phyloP scores from a whole-genome alignment of 2,797 vertebrate genomes.

The Emydoidea blandingii region DNA sequence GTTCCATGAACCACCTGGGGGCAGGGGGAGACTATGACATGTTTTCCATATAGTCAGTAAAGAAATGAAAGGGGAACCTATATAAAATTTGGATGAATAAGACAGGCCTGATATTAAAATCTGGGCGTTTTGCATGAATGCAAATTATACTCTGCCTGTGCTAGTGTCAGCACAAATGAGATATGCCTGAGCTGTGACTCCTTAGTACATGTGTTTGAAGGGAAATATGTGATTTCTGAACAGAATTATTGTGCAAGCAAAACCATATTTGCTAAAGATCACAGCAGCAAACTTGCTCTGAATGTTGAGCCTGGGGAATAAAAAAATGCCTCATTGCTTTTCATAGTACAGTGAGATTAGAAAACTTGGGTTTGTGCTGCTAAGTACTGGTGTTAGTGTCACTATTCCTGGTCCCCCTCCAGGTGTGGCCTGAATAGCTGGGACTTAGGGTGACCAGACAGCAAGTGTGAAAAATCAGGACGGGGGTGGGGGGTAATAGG shows the following conservation, averaged over 20 bases:
- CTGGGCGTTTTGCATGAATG: constrained; percentile 32
- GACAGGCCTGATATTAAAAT: constrained; percentile 19
- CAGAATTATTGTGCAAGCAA: constrained; percentile 65
- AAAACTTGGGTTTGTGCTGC: constrained; percentile 21
- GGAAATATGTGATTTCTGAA: constrained; percentile 63
- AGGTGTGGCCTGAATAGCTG: fast-evolving
- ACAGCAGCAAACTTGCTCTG: constrained; percentile 19
- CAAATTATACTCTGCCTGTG: constrained; percentile 34
- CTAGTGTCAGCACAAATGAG: constrained; percentile 49
- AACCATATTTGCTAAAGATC: constrained; percentile 69
- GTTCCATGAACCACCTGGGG: not conserved
- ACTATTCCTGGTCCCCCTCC: not conserved
- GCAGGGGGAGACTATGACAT: not conserved
- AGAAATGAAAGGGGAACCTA: not conserved
- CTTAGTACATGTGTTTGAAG: constrained; percentile 49
- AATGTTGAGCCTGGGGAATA: constrained; percentile 44
- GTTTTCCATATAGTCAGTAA: constrained; percentile 14
- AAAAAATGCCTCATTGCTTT: constrained; percentile 26
- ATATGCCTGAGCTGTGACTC: constrained; percentile 56
- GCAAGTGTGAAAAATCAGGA: too few relatives aligned
- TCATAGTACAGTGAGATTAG: not conserved
- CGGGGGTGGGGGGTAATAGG: too few relatives aligned
- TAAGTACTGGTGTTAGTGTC: constrained; percentile 29
- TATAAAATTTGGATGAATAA: constrained; percentile 16
- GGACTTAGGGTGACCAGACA: not conserved